Evolutionary conservation across 2,888 invertebrate genomes (phyloP).

Genomic region (Megalurothrips usitatus): DNA sequence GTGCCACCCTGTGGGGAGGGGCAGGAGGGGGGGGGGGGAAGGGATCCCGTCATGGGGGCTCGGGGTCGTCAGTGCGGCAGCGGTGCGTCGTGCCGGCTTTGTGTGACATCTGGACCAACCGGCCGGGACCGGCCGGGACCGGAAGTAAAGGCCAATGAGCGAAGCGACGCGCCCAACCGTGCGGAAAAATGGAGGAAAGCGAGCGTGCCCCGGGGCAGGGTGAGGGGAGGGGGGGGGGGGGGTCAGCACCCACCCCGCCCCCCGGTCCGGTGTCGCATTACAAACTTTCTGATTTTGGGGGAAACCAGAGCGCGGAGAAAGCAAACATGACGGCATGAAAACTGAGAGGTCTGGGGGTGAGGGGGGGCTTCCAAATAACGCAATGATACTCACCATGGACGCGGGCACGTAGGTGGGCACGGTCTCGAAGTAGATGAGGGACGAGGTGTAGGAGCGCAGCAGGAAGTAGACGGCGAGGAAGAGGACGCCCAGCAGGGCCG

Average conservation of each 20-base stretch:
- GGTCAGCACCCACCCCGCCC: not conserved
- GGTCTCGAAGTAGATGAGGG: slow-evolving; percentile 75
- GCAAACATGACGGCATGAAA: not conserved
- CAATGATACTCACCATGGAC: slow-evolving; percentile 76
- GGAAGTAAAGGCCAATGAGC: not conserved
- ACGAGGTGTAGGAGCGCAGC: slow-evolving; percentile 71
- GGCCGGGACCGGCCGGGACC: not conserved
- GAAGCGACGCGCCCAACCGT: not conserved
- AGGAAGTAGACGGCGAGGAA: slow-evolving; percentile 75
- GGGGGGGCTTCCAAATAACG: not conserved
- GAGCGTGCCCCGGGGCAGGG: not conserved
- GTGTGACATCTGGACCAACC: not conserved
- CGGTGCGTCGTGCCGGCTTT: no score
- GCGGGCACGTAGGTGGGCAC: slow-evolving; percentile 93
- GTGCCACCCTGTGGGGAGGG: no score
- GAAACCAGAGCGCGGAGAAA: not conserved
- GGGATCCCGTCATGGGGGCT: no score
- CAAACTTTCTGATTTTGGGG: no score
- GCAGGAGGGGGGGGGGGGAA: not conserved
- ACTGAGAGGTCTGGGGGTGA: no score
- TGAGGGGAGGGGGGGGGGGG: not conserved
- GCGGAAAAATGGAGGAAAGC: not conserved
- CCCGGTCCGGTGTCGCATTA: not conserved
- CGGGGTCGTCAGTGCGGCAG: no score
- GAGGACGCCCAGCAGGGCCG: slow-evolving; percentile 69